Conservation (phyloP, 64 coral and sea anemone genomes). For the Stichodactyla mertensii region DNA sequence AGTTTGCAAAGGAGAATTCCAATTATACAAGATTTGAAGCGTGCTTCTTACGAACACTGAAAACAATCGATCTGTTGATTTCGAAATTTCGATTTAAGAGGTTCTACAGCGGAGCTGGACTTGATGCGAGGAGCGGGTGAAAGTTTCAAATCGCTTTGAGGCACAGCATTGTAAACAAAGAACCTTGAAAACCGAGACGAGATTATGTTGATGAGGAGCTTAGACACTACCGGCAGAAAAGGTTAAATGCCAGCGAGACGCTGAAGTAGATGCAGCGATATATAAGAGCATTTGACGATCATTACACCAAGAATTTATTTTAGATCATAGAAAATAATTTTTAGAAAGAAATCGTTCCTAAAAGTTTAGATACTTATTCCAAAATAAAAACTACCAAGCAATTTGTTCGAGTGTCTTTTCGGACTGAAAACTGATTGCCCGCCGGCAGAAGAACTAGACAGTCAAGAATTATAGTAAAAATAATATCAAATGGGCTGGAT, state of each 20-base stretch:
- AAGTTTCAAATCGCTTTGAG: background rate
- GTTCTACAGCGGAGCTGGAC: background rate
- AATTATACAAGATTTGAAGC: background rate
- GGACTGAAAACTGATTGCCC: no score
- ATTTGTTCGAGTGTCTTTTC: no score
- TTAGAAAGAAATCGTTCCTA: background rate
- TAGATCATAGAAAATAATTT: background rate
- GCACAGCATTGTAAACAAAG: background rate
- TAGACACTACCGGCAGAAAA: background rate
- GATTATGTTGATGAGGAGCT: background rate
- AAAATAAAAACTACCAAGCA: background rate
- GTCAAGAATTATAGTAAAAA: background rate
- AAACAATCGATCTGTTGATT: no score
- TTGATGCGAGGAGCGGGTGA: background rate
- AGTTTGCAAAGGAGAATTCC: background rate
- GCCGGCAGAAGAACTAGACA: background rate
- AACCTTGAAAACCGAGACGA: background rate
- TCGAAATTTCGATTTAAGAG: background rate
- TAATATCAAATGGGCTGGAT: no score
- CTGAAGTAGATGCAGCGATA: background rate
- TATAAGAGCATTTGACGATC: background rate
- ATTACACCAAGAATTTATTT: background rate
- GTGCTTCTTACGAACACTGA: no score
- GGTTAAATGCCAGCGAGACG: background rate
- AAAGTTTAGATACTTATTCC: no score